Base-by-base conservation (phyloP, 2,797 vertebrate genomes). In the Urosaurus nigricauda region DNA sequence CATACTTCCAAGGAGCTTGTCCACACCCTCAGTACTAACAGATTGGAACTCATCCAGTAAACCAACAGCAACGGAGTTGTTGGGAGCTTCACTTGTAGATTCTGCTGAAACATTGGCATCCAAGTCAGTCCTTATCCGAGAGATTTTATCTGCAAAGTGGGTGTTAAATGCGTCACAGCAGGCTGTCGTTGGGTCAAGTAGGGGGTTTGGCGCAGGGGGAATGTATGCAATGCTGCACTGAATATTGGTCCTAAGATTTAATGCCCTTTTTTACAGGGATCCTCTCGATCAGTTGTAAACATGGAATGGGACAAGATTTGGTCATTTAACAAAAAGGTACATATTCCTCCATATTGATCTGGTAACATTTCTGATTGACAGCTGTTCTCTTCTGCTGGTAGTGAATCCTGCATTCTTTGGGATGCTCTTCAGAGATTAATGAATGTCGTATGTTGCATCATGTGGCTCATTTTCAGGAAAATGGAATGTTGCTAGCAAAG, bases 231-330 rank as follows among this genome's bases (percentile, higher is more conserved):
- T 79, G n/a, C 43, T 53, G 13, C 17, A 11, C 21, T 75, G 63
- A 77, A 35, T 13, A 0, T 19, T 74, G 71, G 12, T 51, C 89
- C 4, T 37, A 87, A 37, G 53, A 79, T 35, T 68, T 80, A 84
- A 86, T 77, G 29, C 4, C 24, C 40, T 83, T 63, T 80, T 91
- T 85, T 17, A 53, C 88, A 99, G 99, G 99, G 99, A 79, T 99
- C 98, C 29, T 99, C 99, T 37, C 97, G 98, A 88, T 99, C 99
- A 68, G 98, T 99, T 0, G 99, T 99, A 89, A 99, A 99, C 96
- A 99, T 99, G 99, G 99, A 99, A 92, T 99, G 99, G 99, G 99
- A 99, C 97, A 99, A 99, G 97, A 99, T 99, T 95, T 99, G 99
- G 99, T 96, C 99, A 2, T 99, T 99, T 94, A 99, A 99, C 94